A percentile compares a stretch with the other conserved stretches of the same genome.
Evolutionary conservation across 2,797 vertebrate genomes (phyloP).

Genomic region (Argentina silus): DNA sequence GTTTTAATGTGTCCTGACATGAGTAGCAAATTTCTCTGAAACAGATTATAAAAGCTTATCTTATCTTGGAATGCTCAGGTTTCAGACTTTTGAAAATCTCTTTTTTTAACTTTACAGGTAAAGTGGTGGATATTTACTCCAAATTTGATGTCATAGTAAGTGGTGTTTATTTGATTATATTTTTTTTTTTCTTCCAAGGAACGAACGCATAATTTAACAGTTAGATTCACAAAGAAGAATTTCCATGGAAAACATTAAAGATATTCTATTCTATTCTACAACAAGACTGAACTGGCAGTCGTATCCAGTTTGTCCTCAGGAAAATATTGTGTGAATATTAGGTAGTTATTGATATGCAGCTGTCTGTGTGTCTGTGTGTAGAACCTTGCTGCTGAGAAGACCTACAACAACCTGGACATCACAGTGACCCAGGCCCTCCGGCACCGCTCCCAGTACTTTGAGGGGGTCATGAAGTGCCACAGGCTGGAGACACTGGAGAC

Average conservation of each 20-base stretch:
- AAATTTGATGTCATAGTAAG: slow-evolving; percentile 99
- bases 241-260: too few relatives aligned
- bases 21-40: too few relatives aligned
- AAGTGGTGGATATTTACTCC: slow-evolving; percentile 99
- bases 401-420: slow-evolving; percentile 98
- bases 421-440: slow-evolving; percentile 96
- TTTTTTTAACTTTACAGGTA: slow-evolving; percentile 79
- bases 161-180: slow-evolving; percentile 50
- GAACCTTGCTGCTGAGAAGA: slow-evolving; percentile 99
- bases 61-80: too few relatives aligned
- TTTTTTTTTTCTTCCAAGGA: too few relatives aligned
- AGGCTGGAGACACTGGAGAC: slow-evolving; percentile 96
- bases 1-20: not conserved
- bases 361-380: slow-evolving; percentile 51
- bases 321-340: not conserved
- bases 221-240: too few relatives aligned
- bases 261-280: too few relatives aligned
- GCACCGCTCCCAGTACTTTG: slow-evolving; percentile 98
- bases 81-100: too few relatives aligned
- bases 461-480: slow-evolving; percentile 96
- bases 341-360: not conserved
- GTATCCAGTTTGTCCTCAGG: not conserved
- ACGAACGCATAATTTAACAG: too few relatives aligned
- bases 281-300: not conserved
- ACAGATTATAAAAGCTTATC: too few relatives aligned